These are phyloP conservation scores for Dasyornis broadbenti DNA, from an alignment of 2,113 vertebrate genomes.

Conservation along the genomic window DNA sequence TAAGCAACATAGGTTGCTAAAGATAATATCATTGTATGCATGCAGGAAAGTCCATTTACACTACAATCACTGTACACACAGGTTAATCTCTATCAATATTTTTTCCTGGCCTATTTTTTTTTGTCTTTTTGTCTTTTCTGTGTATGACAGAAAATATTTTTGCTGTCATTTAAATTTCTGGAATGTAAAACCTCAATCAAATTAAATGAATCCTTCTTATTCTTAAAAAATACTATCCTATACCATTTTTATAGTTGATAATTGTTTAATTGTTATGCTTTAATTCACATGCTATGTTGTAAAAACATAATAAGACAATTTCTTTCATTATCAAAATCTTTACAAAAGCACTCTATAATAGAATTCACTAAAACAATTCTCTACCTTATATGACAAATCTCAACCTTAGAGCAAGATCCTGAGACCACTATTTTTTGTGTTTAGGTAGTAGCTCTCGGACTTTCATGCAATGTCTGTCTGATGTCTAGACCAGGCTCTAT, in stretches of 20 bases:
- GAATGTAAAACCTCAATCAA: background rate
- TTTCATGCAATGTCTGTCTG: background rate
- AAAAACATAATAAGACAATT: background rate
- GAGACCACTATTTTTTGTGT: background rate
- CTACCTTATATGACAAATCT: background rate
- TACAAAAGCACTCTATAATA: background rate
- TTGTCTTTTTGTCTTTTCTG: background rate
- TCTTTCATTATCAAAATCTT: background rate
- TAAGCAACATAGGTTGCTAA: background rate
- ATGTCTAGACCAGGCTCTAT: background rate
- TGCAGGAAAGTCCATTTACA: slow-evolving; percentile 20
- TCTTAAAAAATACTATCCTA: background rate
- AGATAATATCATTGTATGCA: background rate
- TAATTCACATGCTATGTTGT: background rate
- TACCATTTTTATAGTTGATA: background rate
- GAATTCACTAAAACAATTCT: background rate
- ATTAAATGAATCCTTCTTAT: background rate
- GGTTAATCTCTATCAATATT: background rate
- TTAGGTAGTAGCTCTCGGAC: background rate
- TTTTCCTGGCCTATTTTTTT: background rate
- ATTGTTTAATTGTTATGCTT: background rate
- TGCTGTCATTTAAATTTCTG: background rate
- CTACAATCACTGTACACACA: background rate
- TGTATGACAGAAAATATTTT: background rate
- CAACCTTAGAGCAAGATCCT: background rate